phyloP scores from a whole-genome alignment of 92 coral and sea anemone species.

The Desmophyllum pertusum region DNA sequence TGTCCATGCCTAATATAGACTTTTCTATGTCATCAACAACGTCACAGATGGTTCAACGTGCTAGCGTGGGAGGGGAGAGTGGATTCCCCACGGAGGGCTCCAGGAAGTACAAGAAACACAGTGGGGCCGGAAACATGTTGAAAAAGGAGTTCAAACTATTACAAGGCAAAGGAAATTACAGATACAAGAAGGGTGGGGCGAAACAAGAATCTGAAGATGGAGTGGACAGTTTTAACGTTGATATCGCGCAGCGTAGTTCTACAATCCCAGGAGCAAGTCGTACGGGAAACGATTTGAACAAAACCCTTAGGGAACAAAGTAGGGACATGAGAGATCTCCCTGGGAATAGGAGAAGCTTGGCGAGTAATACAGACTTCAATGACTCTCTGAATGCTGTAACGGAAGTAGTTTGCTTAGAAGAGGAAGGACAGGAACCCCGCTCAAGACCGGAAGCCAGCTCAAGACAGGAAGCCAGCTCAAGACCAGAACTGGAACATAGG shows the following conservation, averaged over 20 bases:
- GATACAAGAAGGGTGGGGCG: conserved; percentile 34
- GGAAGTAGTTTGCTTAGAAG: conserved; percentile 15
- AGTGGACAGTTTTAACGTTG: conserved; percentile 13
- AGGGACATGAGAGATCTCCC: conserved; percentile 20
- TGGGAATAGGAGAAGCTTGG: background rate
- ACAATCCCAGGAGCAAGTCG: conserved; percentile 10
- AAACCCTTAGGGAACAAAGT: conserved; percentile 15
- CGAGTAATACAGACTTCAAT: background rate
- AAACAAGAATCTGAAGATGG: background rate
- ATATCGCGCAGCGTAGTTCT: background rate
- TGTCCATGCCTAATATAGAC: conserved; percentile 65
- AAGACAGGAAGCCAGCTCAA: conserved; percentile 18
- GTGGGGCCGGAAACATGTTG: conserved; percentile 47
- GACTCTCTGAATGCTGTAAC: background rate
- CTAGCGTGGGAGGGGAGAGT: conserved; percentile 30
- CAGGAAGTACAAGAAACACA: conserved; percentile 47
- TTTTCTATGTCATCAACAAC: conserved; percentile 36
- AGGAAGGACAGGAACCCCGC: conserved; percentile 7
- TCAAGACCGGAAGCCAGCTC: conserved; percentile 25
- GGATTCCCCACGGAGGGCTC: background rate
- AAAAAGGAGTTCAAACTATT: conserved; percentile 55
- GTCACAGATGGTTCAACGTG: conserved; percentile 31
- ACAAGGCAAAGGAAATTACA: conserved; percentile 48
- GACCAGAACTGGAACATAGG: conserved; percentile 29
- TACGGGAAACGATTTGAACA: conserved; percentile 1